phyloP scores from a whole-genome alignment of 2,113 vertebrate species.

The Crotalus tigris region DNA sequence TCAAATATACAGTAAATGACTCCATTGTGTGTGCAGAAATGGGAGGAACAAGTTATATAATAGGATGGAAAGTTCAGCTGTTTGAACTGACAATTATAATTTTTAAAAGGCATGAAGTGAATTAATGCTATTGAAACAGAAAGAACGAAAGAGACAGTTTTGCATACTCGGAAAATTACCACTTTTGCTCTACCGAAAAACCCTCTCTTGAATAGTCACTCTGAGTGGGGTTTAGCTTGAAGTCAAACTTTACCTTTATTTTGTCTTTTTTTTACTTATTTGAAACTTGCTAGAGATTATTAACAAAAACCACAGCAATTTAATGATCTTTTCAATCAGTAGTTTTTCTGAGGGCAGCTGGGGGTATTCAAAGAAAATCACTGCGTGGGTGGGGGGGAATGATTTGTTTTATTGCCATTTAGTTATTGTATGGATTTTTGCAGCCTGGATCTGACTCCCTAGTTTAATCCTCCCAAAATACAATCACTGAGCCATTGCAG shows the following conservation, averaged over 20 bases:
- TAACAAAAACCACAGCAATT: not conserved
- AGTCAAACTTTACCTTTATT: not conserved
- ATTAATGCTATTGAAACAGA: not conserved
- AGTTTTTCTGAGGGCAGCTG: not conserved
- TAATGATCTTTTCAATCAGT: not conserved
- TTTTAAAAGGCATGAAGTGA: not conserved
- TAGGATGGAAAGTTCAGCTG: not conserved
- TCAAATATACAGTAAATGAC: not conserved
- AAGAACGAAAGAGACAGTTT: not conserved
- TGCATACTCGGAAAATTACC: not conserved
- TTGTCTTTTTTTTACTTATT: not conserved
- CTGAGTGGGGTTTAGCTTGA: not conserved
- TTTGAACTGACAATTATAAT: not conserved
- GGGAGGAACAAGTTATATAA: not conserved
- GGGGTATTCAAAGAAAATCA: not conserved
- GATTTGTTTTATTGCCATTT: not conserved
- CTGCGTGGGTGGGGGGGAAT: not conserved
- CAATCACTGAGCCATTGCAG: not conserved
- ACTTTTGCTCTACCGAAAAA: not conserved
- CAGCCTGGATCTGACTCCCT: not conserved
- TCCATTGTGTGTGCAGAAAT: not conserved
- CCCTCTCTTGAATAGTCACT: not conserved
- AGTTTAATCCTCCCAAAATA: not conserved
- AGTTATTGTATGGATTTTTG: not conserved
- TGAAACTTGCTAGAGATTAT: not conserved